Evolutionary conservation across 1,140 invertebrate species (phyloP).

Genomic region (Danaus plexippus): DNA sequence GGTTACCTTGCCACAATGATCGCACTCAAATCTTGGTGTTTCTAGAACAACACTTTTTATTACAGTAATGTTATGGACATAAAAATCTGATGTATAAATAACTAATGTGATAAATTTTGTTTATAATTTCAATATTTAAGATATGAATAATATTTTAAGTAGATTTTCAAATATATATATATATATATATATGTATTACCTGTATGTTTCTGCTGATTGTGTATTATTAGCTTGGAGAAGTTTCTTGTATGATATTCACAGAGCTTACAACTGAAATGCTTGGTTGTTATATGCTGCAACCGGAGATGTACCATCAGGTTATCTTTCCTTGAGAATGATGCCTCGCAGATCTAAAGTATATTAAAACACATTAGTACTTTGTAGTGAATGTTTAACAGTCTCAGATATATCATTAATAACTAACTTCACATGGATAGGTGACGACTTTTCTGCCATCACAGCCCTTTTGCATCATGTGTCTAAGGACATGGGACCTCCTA

Average conservation of each 20-base stretch:
- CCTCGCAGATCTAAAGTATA: conserved; percentile 47
- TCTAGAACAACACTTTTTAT: conserved; percentile 24
- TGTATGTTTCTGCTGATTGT: conserved; percentile 37
- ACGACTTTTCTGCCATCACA: conserved; percentile 41
- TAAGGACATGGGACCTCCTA: conserved; percentile 46
- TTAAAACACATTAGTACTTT: conserved; percentile 2
- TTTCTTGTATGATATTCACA: conserved; percentile 42
- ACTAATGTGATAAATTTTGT: background rate
- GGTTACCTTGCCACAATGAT: conserved; percentile 52
- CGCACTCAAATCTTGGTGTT: conserved; percentile 41
- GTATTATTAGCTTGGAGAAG: conserved; percentile 44
- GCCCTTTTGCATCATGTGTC: conserved; percentile 53
- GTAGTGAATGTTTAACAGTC: no score
- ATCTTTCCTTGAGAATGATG: conserved; percentile 52
- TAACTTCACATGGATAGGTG: conserved; percentile 48
- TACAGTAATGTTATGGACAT: background rate
- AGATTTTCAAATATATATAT: background rate
- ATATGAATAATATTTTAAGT: no score
- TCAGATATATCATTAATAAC: conserved; percentile 12
- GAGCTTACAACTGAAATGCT: conserved; percentile 41
- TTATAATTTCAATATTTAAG: background rate
- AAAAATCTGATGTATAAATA: background rate
- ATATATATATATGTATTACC: conserved; percentile 27
- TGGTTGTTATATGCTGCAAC: conserved; percentile 39
- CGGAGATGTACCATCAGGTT: conserved; percentile 57